These are phyloP conservation scores for Porites divaricata DNA, from an alignment of 92 coral and sea anemone genomes.

Conservation along the genomic window DNA sequence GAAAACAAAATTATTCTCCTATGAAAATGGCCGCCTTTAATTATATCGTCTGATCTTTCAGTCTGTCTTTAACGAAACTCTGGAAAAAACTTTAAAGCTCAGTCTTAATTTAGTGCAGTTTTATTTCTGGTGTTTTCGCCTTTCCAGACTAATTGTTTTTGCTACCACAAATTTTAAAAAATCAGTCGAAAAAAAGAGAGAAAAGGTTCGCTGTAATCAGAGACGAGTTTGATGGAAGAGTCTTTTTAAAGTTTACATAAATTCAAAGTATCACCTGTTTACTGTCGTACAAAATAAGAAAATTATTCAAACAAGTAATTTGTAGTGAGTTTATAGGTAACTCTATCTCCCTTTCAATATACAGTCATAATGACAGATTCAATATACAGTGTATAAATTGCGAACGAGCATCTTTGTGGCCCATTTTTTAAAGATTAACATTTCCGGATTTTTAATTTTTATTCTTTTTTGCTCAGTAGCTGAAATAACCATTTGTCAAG, in stretches of 20 bases:
- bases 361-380: too few species aligned
- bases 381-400: slow-evolving; percentile 7
- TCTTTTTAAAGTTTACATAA: neutral
- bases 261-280: neutral
- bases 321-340: neutral
- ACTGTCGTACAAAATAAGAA: neutral
- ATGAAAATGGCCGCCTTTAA: neutral
- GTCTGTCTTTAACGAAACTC: neutral
- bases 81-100: neutral
- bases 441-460: slow-evolving; percentile 4
- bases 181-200: neutral
- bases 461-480: neutral
- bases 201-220: neutral
- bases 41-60: neutral
- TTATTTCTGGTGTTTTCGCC: neutral
- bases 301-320: slow-evolving; percentile 3
- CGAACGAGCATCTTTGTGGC: neutral
- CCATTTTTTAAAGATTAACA: neutral
- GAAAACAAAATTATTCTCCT: neutral
- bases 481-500: slow-evolving; percentile 25
- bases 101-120: neutral
- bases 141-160: neutral
- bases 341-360: slow-evolving; percentile 13
- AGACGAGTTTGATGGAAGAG: neutral
- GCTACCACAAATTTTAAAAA: neutral